These are phyloP conservation scores for Epizoanthus ramosus DNA, from an alignment of 92 coral and sea anemone genomes.

Conservation along the genomic window DNA sequence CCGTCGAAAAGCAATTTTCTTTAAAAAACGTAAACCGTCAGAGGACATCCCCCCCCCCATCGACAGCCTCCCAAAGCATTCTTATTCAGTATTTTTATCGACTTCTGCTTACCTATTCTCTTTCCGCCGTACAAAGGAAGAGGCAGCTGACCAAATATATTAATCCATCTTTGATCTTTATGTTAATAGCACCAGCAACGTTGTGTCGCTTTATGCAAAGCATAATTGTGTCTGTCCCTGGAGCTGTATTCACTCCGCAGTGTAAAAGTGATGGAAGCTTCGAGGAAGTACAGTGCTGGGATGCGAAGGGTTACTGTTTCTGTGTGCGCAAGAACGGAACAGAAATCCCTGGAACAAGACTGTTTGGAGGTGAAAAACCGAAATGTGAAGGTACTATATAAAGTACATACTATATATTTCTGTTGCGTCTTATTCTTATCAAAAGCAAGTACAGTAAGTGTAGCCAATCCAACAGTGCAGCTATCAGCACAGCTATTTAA, in stretches of 20 bases:
- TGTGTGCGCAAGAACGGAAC: conserved; percentile 61
- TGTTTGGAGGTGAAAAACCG: conserved; percentile 48
- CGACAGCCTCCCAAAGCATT: too few relatives aligned
- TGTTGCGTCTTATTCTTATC: too few relatives aligned
- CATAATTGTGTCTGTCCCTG: conserved; percentile 64
- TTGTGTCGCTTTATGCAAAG: conserved; percentile 58
- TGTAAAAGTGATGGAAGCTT: conserved; percentile 74
- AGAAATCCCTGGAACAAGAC: conserved; percentile 60
- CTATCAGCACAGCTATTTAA: background rate
- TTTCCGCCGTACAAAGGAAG: too few relatives aligned
- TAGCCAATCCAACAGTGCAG: background rate
- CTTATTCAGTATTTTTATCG: too few relatives aligned
- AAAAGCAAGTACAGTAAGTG: background rate
- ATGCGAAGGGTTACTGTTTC: conserved; percentile 61
- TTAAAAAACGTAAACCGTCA: too few relatives aligned
- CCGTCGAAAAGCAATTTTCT: too few relatives aligned
- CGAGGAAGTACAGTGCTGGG: conserved; percentile 70
- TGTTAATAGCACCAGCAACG: conserved; percentile 5
- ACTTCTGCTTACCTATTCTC: too few relatives aligned
- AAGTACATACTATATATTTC: too few relatives aligned
- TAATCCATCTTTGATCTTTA: too few relatives aligned
- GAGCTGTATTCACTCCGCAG: conserved; percentile 65
- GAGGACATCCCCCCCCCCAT: too few relatives aligned
- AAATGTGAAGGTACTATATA: conserved; percentile 40
- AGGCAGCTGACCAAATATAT: too few relatives aligned